phyloP scores from a whole-genome alignment of 2,797 vertebrate species.

The Merluccius polli region DNA sequence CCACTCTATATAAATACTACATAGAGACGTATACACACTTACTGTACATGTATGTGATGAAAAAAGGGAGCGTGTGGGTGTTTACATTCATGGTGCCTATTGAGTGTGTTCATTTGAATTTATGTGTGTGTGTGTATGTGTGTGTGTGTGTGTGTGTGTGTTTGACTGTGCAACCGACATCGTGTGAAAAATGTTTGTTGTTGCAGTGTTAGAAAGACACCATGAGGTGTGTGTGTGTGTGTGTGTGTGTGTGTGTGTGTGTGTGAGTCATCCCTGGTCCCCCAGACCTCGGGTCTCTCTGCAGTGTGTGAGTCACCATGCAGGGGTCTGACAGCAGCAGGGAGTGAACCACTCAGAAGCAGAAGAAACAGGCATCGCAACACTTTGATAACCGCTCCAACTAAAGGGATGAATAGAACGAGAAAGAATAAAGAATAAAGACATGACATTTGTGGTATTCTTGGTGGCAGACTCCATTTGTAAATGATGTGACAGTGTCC shows the following conservation, averaged over 20 bases:
- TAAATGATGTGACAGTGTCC: background rate
- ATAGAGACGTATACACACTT: too few species aligned
- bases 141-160: background rate
- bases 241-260: conserved; percentile 14
- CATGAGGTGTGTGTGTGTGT: conserved; percentile 15
- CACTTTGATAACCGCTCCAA: too few species aligned
- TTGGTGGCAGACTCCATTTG: background rate
- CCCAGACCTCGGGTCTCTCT: conserved; percentile 64
- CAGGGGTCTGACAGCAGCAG: conserved; percentile 59
- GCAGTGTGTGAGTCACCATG: conserved; percentile 76
- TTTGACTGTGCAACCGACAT: background rate
- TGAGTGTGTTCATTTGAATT: background rate
- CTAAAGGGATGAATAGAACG: too few species aligned
- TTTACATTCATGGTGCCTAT: too few species aligned
- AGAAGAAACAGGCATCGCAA: background rate
- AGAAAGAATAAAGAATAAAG: too few species aligned
- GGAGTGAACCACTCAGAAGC: conserved; percentile 16
- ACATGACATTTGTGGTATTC: background rate
- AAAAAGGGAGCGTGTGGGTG: too few species aligned
- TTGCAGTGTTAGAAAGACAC: background rate
- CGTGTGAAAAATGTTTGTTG: background rate
- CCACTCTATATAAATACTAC: too few species aligned
- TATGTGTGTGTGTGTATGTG: background rate
- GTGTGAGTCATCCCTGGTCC: conserved; percentile 67
- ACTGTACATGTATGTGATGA: too few species aligned